A percentile compares a stretch with the other conserved stretches of the same genome.
Conservation (phyloP, 1,140 invertebrate species). For the Drosophila lacertosa region DNA sequence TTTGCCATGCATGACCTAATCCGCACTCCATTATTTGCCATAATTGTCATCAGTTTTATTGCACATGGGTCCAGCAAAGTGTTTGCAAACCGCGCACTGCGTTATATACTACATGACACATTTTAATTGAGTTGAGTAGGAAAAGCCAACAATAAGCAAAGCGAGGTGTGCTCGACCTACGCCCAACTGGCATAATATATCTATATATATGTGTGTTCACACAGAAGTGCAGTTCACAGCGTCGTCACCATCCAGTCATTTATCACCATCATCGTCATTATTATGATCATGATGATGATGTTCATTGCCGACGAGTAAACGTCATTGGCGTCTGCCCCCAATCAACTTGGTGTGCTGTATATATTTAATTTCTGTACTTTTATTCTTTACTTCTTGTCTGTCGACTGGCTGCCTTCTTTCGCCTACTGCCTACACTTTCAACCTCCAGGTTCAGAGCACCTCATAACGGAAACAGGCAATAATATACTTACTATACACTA, state of each 20-base stretch:
- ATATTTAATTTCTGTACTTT: constrained; percentile 33
- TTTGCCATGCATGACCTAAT: constrained; percentile 57
- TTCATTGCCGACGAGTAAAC: constrained; percentile 5
- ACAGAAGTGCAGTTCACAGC: constrained; percentile 22
- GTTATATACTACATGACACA: constrained; percentile 33
- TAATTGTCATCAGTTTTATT: constrained; percentile 48
- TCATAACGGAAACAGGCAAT: constrained; percentile 44
- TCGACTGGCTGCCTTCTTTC: constrained; percentile 1
- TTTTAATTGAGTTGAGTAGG: constrained; percentile 44
- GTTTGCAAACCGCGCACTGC: constrained; percentile 1
- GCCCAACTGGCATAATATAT: constrained; percentile 32
- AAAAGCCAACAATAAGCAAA: constrained; percentile 15
- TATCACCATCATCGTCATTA: constrained; percentile 7
- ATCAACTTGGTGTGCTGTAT: constrained; percentile 32
- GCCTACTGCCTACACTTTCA: constrained; percentile 33
- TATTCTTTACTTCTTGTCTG: constrained; percentile 10
- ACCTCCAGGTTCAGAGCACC: constrained; percentile 21
- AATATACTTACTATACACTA: constrained; percentile 12
- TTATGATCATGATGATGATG: too few relatives aligned
- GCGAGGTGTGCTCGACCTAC: constrained; percentile 32
- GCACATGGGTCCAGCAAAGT: constrained; percentile 9
- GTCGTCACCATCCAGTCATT: constrained; percentile 8
- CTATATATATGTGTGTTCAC: neutral
- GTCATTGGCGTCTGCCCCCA: constrained; percentile 29
- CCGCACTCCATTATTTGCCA: constrained; percentile 48